phyloP scores from a whole-genome alignment of 2,888 invertebrate genomes.

The Sacculina carcini region DNA sequence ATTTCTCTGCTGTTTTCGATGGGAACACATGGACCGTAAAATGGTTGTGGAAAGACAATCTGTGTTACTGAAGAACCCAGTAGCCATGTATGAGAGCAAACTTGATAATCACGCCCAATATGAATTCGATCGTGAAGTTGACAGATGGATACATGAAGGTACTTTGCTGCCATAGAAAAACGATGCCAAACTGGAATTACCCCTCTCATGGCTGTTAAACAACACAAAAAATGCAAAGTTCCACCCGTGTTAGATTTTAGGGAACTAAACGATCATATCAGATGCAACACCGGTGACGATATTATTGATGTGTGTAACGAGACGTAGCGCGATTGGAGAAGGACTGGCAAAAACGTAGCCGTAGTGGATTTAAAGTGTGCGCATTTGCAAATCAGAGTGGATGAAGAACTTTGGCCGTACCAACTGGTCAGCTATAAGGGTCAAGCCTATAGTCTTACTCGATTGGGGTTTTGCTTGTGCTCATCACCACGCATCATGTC shows the following conservation, averaged over 20 bases:
- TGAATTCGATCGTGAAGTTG: no score
- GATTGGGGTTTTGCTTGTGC: not conserved
- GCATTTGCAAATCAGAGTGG: not conserved
- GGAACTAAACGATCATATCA: not conserved
- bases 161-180: no score
- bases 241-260: not conserved
- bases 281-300: not conserved
- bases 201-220: no score
- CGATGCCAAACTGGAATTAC: no score
- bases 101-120: no score
- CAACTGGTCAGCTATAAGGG: not conserved
- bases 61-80: no score
- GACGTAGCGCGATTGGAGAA: not conserved
- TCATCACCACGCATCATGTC: not conserved
- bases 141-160: no score
- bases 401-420: not conserved
- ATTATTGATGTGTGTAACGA: not conserved
- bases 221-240: no score
- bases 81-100: no score
- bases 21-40: not conserved
- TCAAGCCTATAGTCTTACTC: no score
- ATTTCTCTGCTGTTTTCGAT: not conserved
- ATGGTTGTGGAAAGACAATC: no score
- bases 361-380: not conserved
- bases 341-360: not conserved